phyloP scores from a whole-genome alignment of 2,888 invertebrate species.

The Poecilus cupreus region DNA sequence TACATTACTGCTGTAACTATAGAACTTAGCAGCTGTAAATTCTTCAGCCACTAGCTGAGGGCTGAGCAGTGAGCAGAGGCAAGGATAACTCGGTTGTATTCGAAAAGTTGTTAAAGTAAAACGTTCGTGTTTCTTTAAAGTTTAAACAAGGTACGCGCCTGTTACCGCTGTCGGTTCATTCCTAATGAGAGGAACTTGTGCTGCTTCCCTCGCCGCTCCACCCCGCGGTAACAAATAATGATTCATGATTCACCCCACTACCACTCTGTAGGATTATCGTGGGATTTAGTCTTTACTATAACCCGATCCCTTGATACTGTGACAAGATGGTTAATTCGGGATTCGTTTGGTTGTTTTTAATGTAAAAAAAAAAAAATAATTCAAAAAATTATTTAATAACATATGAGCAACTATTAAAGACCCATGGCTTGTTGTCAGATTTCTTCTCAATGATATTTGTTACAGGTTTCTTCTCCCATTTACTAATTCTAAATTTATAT shows the following conservation, averaged over 20 bases:
- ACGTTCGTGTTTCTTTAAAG: slow-evolving; percentile 38
- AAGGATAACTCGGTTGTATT: slow-evolving; percentile 8
- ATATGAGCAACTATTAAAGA: too few relatives aligned
- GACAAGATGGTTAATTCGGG: too few relatives aligned
- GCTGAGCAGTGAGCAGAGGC: background rate
- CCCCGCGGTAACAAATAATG: background rate
- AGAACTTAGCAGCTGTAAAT: background rate
- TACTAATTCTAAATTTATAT: too few relatives aligned
- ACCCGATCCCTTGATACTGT: too few relatives aligned
- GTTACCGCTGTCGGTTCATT: slow-evolving; percentile 4
- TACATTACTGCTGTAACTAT: background rate
- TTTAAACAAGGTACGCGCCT: slow-evolving; percentile 35
- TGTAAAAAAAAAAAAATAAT: too few relatives aligned
- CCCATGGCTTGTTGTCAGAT: too few relatives aligned
- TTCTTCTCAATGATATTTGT: too few relatives aligned
- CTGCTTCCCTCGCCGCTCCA: background rate
- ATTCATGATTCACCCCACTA: background rate
- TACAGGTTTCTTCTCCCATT: too few relatives aligned
- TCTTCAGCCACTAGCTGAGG: background rate
- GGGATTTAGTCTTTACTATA: background rate
- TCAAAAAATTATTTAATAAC: too few relatives aligned
- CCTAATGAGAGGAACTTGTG: slow-evolving; percentile 25
- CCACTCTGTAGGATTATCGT: background rate
- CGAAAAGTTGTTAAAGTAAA: slow-evolving; percentile 39
- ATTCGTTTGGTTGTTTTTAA: too few relatives aligned